These are phyloP conservation scores for Drosophila sproati DNA, from an alignment of 1,140 invertebrate species.

Conservation along the genomic window DNA sequence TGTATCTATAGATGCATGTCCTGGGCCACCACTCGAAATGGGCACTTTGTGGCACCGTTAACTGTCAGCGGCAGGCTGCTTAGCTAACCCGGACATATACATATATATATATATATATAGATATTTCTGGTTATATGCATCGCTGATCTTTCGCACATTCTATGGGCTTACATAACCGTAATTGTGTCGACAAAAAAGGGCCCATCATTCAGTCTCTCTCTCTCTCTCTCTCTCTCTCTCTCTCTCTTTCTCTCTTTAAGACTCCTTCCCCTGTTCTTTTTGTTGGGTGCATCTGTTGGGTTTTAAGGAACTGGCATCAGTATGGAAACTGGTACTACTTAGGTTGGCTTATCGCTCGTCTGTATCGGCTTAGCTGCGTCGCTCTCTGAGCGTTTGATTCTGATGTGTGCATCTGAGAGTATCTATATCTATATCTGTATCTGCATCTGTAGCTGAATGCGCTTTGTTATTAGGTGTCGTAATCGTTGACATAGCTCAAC, in stretches of 20 bases:
- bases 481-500: slow-evolving; percentile 78
- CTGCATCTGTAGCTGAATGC: slow-evolving; percentile 42
- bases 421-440: slow-evolving; percentile 30
- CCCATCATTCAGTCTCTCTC: slow-evolving; percentile 11
- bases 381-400: slow-evolving; percentile 41
- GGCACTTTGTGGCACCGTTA: slow-evolving; percentile 55
- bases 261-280: neutral
- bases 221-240: neutral
- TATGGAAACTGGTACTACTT: neutral
- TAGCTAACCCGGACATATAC: slow-evolving; percentile 48
- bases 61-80: slow-evolving; percentile 68
- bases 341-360: slow-evolving; percentile 50
- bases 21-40: slow-evolving; percentile 42
- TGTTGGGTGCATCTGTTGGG: slow-evolving; percentile 70
- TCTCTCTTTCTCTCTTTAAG: neutral
- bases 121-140: slow-evolving; percentile 70
- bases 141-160: slow-evolving; percentile 61
- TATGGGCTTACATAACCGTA: slow-evolving; percentile 68
- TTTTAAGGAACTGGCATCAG: slow-evolving; percentile 41
- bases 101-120: slow-evolving; percentile 8
- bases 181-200: slow-evolving; percentile 52
- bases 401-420: slow-evolving; percentile 26
- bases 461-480: slow-evolving; percentile 71
- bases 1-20: slow-evolving; percentile 35
- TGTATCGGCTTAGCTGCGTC: slow-evolving; percentile 62